Evolutionary conservation across 2,888 invertebrate genomes (phyloP).

Genomic region (Drosophila paramelanica): DNA sequence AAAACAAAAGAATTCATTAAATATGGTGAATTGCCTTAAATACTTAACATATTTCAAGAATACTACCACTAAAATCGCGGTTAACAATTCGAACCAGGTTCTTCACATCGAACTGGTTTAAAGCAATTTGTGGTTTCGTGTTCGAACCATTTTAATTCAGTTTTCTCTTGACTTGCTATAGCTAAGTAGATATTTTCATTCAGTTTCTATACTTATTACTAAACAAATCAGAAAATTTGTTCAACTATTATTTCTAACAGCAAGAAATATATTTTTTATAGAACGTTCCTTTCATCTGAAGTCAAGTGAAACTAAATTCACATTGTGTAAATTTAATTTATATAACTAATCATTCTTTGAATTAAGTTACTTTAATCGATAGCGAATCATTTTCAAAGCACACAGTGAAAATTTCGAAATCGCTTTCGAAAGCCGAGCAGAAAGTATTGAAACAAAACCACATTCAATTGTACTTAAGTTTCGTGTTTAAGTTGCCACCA

Average conservation of each 20-base stretch:
- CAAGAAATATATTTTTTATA: neutral
- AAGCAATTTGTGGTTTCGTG: too few species aligned
- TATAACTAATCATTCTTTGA: neutral
- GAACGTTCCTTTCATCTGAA: conserved; percentile 6
- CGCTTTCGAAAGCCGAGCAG: conserved; percentile 14
- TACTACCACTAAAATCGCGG: too few species aligned
- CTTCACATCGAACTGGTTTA: too few species aligned
- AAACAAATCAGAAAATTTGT: too few species aligned
- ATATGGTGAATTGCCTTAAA: too few species aligned
- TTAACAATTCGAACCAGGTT: too few species aligned
- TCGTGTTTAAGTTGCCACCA: conserved; percentile 54
- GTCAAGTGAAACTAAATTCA: neutral
- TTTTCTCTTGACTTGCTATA: too few species aligned
- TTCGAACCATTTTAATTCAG: too few species aligned
- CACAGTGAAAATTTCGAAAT: conserved; percentile 10
- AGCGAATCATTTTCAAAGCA: conserved; percentile 8
- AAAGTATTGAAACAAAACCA: conserved; percentile 72
- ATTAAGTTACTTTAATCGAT: neutral
- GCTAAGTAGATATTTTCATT: too few species aligned
- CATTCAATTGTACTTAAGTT: conserved; percentile 76
- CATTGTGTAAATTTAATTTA: conserved; percentile 4
- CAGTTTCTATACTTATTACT: too few species aligned
- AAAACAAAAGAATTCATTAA: neutral
- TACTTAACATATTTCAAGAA: too few species aligned
- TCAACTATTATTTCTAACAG: too few species aligned